A percentile compares a stretch with the other conserved stretches of the same genome.
These are phyloP conservation scores for Artibeus jamaicensis DNA, from an alignment of 2,797 vertebrate genomes.

Conservation along the genomic window DNA sequence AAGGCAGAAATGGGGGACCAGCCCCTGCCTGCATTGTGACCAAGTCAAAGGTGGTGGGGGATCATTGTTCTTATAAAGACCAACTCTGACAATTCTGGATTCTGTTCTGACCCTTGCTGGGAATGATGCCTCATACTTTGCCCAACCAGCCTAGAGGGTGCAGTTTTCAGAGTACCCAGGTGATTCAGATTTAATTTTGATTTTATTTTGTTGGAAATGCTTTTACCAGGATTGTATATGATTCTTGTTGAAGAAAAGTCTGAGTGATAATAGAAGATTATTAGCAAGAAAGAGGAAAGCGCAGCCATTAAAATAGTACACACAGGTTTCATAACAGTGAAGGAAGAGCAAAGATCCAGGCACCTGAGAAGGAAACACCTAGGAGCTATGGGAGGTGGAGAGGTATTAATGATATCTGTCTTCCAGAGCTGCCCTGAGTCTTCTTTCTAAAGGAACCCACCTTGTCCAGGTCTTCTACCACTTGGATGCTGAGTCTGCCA, in stretches of 20 bases:
- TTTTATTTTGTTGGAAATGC: neutral
- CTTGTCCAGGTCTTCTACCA: neutral
- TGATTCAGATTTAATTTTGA: too few relatives aligned
- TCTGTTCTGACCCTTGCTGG: neutral
- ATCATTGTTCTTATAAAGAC: neutral
- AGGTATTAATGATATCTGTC: neutral
- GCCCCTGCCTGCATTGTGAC: neutral
- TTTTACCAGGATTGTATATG: too few relatives aligned
- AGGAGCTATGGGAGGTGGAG: too few relatives aligned
- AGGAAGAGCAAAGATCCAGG: neutral
- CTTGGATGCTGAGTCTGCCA: neutral
- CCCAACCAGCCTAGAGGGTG: neutral
- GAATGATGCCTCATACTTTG: neutral
- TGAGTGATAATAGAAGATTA: too few relatives aligned
- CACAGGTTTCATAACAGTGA: neutral
- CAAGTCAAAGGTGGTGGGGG: neutral
- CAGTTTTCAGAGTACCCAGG: too few relatives aligned
- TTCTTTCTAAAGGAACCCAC: neutral
- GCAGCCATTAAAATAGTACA: neutral
- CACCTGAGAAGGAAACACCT: neutral
- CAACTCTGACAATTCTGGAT: neutral
- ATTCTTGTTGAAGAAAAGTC: too few relatives aligned
- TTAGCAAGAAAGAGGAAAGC: too few relatives aligned
- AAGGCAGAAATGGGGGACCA: neutral
- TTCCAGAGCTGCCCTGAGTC: neutral